These are phyloP conservation scores for Noctua comes DNA, from an alignment of 2,888 invertebrate species.

Conservation along the genomic window DNA sequence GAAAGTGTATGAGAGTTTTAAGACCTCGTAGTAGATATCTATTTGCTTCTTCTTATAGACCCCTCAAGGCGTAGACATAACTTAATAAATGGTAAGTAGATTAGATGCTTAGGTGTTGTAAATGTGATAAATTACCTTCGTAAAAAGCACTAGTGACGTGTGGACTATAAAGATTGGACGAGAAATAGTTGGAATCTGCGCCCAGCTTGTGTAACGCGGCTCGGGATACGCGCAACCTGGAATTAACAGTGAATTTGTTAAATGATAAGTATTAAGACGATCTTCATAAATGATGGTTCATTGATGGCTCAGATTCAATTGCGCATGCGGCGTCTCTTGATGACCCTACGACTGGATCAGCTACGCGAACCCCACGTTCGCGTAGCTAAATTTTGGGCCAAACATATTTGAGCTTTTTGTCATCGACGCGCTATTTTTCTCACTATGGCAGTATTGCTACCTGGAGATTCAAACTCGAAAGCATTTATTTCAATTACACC, in stretches of 20 bases:
- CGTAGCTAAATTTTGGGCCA: not conserved
- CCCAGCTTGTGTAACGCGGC: slow-evolving; percentile 85
- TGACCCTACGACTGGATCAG: not conserved
- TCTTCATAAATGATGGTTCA: not conserved
- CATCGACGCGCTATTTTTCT: not conserved
- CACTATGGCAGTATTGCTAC: not conserved
- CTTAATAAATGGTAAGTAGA: too few species aligned
- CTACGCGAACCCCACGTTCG: not conserved
- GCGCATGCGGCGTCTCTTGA: not conserved
- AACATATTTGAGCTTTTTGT: not conserved
- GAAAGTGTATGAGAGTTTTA: not conserved
- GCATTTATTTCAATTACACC: too few species aligned
- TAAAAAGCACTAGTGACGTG: slow-evolving; percentile 84
- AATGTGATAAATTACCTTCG: slow-evolving; percentile 74
- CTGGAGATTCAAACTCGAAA: not conserved
- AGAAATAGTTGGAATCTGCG: slow-evolving; percentile 83
- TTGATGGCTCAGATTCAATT: not conserved
- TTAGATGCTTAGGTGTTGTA: too few species aligned
- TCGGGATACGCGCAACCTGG: slow-evolving; percentile 82
- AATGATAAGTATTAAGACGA: not conserved
- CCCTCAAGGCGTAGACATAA: not conserved
- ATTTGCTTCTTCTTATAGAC: too few species aligned
- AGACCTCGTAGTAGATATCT: not conserved
- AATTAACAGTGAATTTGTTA: not conserved
- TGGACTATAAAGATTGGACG: slow-evolving; percentile 80